Evolutionary conservation across 1,140 invertebrate genomes (phyloP).

Genomic region (Penaeus japonicus): DNA sequence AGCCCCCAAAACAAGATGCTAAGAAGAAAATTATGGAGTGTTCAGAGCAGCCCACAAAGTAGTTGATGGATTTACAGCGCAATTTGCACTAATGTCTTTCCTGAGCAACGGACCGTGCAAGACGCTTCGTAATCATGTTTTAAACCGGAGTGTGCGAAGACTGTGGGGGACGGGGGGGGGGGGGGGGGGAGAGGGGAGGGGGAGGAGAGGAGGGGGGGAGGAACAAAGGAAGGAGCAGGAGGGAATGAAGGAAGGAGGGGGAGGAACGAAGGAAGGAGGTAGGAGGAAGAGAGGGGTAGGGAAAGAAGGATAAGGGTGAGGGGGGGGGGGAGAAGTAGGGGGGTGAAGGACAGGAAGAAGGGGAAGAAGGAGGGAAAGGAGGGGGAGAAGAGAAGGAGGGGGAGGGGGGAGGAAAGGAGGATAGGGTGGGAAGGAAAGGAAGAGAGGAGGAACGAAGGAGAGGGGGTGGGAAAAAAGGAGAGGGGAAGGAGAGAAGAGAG

Average conservation of each 20-base stretch:
- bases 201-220: neutral
- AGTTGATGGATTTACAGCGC: conserved; percentile 47
- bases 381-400: neutral
- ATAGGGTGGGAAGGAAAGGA: no score
- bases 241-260: neutral
- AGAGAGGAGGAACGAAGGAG: no score
- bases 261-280: neutral
- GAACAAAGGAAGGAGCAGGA: neutral
- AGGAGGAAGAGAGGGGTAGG: neutral
- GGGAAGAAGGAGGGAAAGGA: neutral
- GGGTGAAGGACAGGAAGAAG: neutral
- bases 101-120: conserved; percentile 11
- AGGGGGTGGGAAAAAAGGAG: neutral
- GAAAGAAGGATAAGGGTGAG: no score
- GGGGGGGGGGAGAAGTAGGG: neutral
- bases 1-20: no score
- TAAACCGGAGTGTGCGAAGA: conserved; percentile 16
- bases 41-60: conserved; percentile 29
- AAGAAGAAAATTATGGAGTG: conserved; percentile 13
- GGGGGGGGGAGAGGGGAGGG: neutral
- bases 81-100: conserved; percentile 50
- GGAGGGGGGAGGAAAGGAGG: neutral
- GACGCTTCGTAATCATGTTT: conserved; percentile 41
- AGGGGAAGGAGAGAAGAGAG: neutral
- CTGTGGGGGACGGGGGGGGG: neutral